Conservation (phyloP, 2,797 vertebrate genomes). For the Rhincodon typus region DNA sequence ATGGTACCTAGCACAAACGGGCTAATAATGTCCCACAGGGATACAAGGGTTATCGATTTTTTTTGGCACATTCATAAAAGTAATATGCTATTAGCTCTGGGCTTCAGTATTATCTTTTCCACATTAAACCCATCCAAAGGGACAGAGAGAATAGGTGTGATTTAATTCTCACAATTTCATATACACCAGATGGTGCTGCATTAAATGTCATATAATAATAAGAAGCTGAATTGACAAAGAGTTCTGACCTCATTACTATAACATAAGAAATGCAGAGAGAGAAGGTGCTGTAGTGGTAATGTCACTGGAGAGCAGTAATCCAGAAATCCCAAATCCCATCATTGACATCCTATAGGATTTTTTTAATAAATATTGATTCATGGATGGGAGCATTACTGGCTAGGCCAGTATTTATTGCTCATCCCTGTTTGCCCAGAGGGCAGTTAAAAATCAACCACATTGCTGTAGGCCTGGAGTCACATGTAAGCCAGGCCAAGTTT, state of each 20-base stretch:
- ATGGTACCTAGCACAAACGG: not conserved
- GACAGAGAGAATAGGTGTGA: not conserved
- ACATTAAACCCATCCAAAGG: not conserved
- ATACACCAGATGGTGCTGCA: conserved; percentile 8
- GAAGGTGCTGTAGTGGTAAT: too few species aligned
- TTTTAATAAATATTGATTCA: too few species aligned
- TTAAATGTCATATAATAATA: not conserved
- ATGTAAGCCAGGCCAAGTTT: too few species aligned
- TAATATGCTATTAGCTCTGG: not conserved
- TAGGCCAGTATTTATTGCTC: too few species aligned
- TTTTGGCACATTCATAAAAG: not conserved
- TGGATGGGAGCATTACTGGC: too few species aligned
- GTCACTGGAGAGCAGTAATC: too few species aligned
- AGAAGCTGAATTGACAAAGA: not conserved
- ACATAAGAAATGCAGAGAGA: too few species aligned
- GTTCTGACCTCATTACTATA: not conserved
- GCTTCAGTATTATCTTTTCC: not conserved
- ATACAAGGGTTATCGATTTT: not conserved
- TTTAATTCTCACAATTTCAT: not conserved
- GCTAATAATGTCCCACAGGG: not conserved
- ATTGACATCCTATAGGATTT: too few species aligned
- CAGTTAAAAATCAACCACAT: too few species aligned
- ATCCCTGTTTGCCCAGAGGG: too few species aligned
- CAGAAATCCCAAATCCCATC: too few species aligned
- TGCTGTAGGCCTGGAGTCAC: too few species aligned